A percentile compares a stretch with the other conserved stretches of the same genome.
These are phyloP conservation scores for Lagenorhynchus albirostris DNA, from an alignment of 2,113 vertebrate species.

Conservation along the genomic window DNA sequence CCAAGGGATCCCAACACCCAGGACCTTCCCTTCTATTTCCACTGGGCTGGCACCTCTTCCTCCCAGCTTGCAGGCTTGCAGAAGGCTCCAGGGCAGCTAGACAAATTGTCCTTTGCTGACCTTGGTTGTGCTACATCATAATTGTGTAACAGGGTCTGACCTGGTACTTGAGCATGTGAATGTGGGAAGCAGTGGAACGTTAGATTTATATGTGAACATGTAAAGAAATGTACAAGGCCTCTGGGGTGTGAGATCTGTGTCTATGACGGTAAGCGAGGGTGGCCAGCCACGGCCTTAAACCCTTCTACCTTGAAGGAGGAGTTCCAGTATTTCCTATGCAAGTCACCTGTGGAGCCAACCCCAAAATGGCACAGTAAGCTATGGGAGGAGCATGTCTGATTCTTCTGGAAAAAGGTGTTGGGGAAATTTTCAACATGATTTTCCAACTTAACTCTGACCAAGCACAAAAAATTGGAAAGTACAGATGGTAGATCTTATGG, in stretches of 20 bases:
- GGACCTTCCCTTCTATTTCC: neutral
- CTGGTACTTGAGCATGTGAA: neutral
- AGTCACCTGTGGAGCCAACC: neutral
- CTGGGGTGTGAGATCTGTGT: neutral
- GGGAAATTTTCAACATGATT: neutral
- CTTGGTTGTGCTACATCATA: neutral
- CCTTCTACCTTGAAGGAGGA: neutral
- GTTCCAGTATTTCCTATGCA: neutral
- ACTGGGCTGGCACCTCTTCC: neutral
- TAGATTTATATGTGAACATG: fast-evolving
- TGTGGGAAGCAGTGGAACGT: neutral
- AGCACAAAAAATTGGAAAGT: neutral
- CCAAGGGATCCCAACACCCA: too few species aligned
- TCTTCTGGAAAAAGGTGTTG: neutral
- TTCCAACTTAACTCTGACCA: neutral
- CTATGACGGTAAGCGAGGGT: neutral
- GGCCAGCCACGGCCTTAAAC: neutral
- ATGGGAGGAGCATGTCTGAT: neutral
- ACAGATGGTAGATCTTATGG: neutral
- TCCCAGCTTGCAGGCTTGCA: neutral
- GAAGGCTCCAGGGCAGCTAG: neutral
- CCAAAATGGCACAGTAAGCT: neutral
- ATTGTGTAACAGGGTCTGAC: neutral
- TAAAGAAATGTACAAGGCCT: neutral
- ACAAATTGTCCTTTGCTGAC: neutral